A percentile compares a stretch with the other conserved stretches of the same genome.
These are phyloP conservation scores for Myotis lucifugus DNA, from an alignment of 2,113 vertebrate species.

Conservation along the genomic window DNA sequence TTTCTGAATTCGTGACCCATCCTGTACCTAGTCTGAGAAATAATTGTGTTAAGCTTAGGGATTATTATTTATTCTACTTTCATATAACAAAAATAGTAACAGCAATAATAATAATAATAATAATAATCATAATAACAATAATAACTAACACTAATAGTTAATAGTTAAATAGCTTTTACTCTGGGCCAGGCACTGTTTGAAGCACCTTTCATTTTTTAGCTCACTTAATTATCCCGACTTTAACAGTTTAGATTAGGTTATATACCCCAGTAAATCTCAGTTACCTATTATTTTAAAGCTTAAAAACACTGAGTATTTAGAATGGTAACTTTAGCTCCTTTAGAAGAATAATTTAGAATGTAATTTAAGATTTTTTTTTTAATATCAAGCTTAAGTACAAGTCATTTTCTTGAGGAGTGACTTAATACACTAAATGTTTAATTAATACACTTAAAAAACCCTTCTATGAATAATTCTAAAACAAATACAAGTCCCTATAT, in stretches of 20 bases:
- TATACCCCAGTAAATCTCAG: slow-evolving; percentile 12
- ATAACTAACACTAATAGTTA: neutral
- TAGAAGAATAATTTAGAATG: neutral
- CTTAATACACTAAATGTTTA: slow-evolving; percentile 30
- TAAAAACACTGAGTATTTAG: slow-evolving; percentile 25
- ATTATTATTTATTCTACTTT: slow-evolving; percentile 46
- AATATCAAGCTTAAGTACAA: neutral
- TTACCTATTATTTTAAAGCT: slow-evolving; percentile 41
- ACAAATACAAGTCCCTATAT: slow-evolving; percentile 27
- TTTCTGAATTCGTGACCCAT: neutral
- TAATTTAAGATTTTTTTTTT: slow-evolving; percentile 54
- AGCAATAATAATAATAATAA: neutral
- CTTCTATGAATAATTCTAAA: slow-evolving; percentile 5
- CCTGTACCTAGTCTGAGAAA: neutral
- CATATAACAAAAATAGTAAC: neutral
- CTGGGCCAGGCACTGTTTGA: neutral
- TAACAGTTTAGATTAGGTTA: slow-evolving; percentile 23
- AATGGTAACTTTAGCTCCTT: slow-evolving; percentile 10
- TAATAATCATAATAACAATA: neutral
- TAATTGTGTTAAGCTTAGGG: neutral
- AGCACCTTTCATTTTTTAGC: slow-evolving; percentile 32
- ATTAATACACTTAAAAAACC: neutral
- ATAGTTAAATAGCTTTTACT: neutral
- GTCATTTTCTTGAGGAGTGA: slow-evolving; percentile 9
- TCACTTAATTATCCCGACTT: slow-evolving; percentile 35